Evolutionary conservation across 2,113 vertebrate genomes (phyloP), one percentile per base, ranked within the genome.

Genomic region (Gadus macrocephalus): DNA sequence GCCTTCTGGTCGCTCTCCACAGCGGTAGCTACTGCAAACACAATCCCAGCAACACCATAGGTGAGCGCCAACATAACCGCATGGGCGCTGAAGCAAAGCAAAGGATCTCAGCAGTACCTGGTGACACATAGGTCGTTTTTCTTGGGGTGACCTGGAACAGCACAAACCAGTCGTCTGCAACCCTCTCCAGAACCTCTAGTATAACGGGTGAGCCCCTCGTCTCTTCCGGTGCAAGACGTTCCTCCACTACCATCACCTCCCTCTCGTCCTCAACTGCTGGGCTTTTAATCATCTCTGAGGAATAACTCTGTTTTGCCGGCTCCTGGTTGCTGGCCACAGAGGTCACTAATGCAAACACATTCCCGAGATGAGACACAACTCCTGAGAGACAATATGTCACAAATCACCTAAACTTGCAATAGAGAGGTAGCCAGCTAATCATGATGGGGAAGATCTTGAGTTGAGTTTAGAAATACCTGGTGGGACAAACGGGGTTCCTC

Each of bases 401-500:
- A 35, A 35, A 35, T 35, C 31, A 35, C 31, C 31, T 35, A 7
- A 35, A 35, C 4, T 4, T 35, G 4, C 31, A 35, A 35, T 35
- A 35, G 31, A 35, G 4, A 35, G 4, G 31, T 35, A 35, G 31
- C 31, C 31, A 35, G 31, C 31, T 35, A 35, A 35, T 25, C 25
- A 25, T 25, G 25, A 25, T 25, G 25, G 25, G 25, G 25, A 25
- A 25, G 25, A 25, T 2, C 25, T 25, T 2, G 25, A 25, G 25
- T 25, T 25, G 25, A 25, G 25, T 38, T 65, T 3, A 59, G n/a
- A 2, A 70, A 38, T 86, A 89, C 86, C 87, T 89, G 81, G 73
- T 16, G 76, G 15, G 15, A 76, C 3, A 15, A 68, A 67, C 42
- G 78, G 1, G 4, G 64, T 38, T 75, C 72, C 55, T 81, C 74